Evolutionary conservation across 2,113 vertebrate species (phyloP).

Genomic region (Perca flavescens): DNA sequence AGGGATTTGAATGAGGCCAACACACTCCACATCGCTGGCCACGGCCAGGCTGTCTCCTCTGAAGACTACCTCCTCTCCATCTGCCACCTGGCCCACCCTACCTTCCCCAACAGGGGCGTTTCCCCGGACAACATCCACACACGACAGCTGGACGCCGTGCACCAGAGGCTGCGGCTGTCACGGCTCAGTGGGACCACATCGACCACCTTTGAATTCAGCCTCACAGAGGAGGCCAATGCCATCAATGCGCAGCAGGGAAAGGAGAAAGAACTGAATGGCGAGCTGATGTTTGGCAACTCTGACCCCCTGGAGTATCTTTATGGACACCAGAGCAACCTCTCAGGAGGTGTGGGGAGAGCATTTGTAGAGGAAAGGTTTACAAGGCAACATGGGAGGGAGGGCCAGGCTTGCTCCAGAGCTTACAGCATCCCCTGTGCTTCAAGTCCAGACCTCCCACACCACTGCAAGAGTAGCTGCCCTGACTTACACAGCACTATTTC

Average conservation of each 20-base stretch:
- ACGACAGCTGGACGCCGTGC: constrained; percentile 46
- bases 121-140: constrained; percentile 37
- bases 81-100: constrained; percentile 89
- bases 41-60: constrained; percentile 62
- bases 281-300: constrained; percentile 58
- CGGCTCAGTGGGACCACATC: constrained; percentile 16
- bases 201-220: constrained; percentile 6
- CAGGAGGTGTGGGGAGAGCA: constrained; percentile 35
- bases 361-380: constrained; percentile 4
- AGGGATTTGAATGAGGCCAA: constrained; percentile 78
- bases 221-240: constrained; percentile 6
- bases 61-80: constrained; percentile 91
- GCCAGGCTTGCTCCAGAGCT: constrained; percentile 43
- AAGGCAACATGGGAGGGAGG: constrained; percentile 27
- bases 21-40: constrained; percentile 39
- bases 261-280: constrained; percentile 1
- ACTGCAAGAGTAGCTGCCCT: constrained; percentile 74
- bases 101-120: constrained; percentile 76
- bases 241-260: background rate
- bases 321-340: constrained; percentile 64
- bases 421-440: constrained; percentile 76
- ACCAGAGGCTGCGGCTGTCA: constrained; percentile 45
- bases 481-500: constrained; percentile 63
- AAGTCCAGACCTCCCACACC: constrained; percentile 70
- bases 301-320: constrained; percentile 87